phyloP scores from a whole-genome alignment of 2,797 vertebrate genomes.

The Periparus ater region DNA sequence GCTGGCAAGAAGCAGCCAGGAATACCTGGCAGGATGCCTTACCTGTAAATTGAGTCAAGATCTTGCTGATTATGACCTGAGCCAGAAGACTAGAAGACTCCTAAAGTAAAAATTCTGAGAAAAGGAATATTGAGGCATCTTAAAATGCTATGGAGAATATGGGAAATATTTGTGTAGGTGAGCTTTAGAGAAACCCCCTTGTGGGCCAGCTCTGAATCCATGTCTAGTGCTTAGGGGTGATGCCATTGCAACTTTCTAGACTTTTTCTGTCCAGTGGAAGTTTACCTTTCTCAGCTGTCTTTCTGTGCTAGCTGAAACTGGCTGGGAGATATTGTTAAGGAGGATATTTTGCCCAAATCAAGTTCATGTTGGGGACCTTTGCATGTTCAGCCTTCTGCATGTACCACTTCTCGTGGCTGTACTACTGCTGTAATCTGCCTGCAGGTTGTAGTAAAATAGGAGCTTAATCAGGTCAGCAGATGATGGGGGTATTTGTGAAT shows the following conservation, averaged over 20 bases:
- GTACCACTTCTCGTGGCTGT: background rate
- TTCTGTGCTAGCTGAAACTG: background rate
- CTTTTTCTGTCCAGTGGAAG: background rate
- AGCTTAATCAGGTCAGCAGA: background rate
- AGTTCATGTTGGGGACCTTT: background rate
- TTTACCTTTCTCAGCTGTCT: background rate
- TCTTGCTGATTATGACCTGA: background rate
- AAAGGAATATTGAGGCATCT: background rate
- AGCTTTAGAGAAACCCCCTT: background rate
- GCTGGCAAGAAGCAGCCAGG: background rate
- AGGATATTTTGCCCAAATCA: background rate
- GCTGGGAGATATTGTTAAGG: background rate
- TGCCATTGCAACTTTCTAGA: background rate
- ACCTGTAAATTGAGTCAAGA: background rate
- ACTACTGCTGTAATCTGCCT: background rate
- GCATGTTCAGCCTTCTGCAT: background rate
- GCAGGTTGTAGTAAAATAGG: background rate
- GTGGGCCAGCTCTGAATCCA: background rate
- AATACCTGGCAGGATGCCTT: background rate
- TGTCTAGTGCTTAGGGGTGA: background rate
- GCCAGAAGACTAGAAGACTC: background rate
- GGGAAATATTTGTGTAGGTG: background rate
- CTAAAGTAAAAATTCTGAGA: background rate
- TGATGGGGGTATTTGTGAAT: fast-evolving
- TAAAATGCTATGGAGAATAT: background rate